Percentiles rank a stretch among this genome's conserved stretches.
Evolutionary conservation across 2,113 vertebrate genomes (phyloP).

Genomic region (Okapia johnstoni): DNA sequence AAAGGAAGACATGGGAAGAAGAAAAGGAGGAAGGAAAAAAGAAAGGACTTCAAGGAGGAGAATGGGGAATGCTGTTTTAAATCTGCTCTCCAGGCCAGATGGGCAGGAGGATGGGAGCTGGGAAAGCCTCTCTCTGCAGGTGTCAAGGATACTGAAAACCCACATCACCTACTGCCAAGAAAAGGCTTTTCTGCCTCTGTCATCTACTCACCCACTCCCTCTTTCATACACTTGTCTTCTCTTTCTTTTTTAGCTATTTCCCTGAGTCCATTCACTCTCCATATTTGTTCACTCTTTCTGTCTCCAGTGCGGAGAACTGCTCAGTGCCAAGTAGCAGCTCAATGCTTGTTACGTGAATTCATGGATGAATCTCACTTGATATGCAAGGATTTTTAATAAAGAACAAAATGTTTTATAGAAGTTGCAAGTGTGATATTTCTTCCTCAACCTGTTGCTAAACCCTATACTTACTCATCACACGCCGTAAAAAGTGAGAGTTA

Average conservation of each 20-base stretch:
- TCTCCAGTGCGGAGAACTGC: background rate
- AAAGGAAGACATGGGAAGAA: background rate
- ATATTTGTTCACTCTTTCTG: background rate
- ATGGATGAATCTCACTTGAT: background rate
- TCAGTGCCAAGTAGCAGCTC: background rate
- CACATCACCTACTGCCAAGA: background rate
- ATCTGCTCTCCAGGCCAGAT: background rate
- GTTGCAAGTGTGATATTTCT: background rate
- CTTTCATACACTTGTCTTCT: background rate
- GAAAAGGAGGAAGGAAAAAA: background rate
- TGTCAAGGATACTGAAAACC: background rate
- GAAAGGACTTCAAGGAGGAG: background rate
- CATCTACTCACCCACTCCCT: background rate
- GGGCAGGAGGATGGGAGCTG: background rate
- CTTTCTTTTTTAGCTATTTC: background rate
- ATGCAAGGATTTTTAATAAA: background rate
- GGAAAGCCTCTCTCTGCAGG: background rate
- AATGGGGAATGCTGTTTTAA: background rate
- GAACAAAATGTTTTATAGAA: background rate
- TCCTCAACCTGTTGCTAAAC: background rate
- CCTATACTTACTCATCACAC: background rate
- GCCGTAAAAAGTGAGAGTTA: background rate
- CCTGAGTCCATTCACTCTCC: background rate
- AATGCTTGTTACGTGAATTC: background rate
- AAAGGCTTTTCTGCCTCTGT: background rate